Evolutionary conservation across 1,140 invertebrate genomes (phyloP).

Genomic region (Drosophila melanica): DNA sequence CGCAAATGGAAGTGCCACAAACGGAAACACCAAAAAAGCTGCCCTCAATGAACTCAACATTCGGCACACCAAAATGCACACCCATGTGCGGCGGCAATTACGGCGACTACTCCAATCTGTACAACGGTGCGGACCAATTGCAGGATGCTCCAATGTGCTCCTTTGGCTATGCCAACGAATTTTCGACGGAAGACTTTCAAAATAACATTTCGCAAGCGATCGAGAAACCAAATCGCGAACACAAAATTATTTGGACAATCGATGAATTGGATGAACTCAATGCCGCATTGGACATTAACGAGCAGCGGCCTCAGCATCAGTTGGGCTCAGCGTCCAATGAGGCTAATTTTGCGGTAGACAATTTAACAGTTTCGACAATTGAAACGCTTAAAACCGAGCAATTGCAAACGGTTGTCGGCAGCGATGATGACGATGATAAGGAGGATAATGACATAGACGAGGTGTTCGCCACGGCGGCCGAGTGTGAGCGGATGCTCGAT

Average conservation of each 20-base stretch:
- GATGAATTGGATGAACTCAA: constrained; percentile 73
- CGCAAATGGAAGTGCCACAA: constrained; percentile 44
- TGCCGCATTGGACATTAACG: constrained; percentile 51
- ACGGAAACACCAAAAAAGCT: constrained; percentile 51
- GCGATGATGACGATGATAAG: constrained; percentile 44
- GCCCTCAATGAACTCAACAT: constrained; percentile 80
- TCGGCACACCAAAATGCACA: constrained; percentile 76
- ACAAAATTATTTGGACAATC: constrained; percentile 81
- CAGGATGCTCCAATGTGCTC: background rate
- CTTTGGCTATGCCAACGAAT: constrained; percentile 42
- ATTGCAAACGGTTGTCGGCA: background rate
- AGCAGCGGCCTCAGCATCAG: constrained; percentile 30
- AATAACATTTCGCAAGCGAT: constrained; percentile 62
- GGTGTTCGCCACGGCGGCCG: constrained; percentile 44
- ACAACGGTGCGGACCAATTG: constrained; percentile 27
- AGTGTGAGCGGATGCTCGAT: constrained; percentile 7
- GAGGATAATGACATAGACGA: constrained; percentile 51
- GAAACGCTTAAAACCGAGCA: background rate
- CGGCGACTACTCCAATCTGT: constrained; percentile 63
- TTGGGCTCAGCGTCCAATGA: constrained; percentile 6
- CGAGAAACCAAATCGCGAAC: constrained; percentile 78
- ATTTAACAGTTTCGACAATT: background rate
- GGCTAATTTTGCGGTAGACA: constrained; percentile 9
- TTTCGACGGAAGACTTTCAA: constrained; percentile 63
- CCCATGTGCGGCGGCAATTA: constrained; percentile 63